Conservation (phyloP, 2,888 invertebrate genomes). For the Drosophila leonis region DNA sequence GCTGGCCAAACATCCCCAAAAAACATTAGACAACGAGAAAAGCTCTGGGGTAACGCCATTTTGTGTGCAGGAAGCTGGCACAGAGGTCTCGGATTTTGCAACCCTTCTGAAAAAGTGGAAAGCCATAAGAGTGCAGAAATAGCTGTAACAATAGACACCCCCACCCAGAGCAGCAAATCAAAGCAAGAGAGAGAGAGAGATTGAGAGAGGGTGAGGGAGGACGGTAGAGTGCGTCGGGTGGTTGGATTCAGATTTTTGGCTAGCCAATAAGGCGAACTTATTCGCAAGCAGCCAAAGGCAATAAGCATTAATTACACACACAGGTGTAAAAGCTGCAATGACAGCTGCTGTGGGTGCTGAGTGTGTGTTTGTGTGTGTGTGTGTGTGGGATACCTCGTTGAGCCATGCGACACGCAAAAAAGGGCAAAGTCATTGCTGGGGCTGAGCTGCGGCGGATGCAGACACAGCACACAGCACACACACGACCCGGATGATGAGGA, state of each 20-base stretch:
- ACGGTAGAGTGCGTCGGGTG: constrained; percentile 23
- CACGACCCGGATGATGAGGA: constrained; percentile 19
- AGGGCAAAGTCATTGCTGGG: constrained; percentile 42
- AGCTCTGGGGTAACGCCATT: constrained; percentile 24
- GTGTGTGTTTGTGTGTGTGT: neutral
- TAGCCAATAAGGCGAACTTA: constrained; percentile 41
- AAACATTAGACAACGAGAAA: neutral
- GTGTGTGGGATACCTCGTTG: constrained; percentile 24
- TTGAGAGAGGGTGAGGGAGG: neutral
- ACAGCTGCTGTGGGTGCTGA: constrained; percentile 21
- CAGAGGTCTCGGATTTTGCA: constrained; percentile 19
- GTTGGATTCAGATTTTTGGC: constrained; percentile 48
- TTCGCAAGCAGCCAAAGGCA: constrained; percentile 53
- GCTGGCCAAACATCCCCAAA: constrained; percentile 24
- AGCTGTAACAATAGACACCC: constrained; percentile 19
- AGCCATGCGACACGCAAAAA: constrained; percentile 52
- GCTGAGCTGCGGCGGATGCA: constrained; percentile 26
- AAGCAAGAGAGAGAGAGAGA: neutral
- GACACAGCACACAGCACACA: constrained; percentile 25
- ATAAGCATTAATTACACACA: constrained; percentile 58
- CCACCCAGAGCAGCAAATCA: constrained; percentile 7
- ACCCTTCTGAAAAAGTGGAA: constrained; percentile 16
- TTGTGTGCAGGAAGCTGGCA: constrained; percentile 17
- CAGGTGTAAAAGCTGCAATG: constrained; percentile 19
- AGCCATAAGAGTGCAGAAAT: constrained; percentile 23